These are phyloP conservation scores for Eupeodes corollae DNA, from an alignment of 1,140 invertebrate species.

Conservation along the genomic window DNA sequence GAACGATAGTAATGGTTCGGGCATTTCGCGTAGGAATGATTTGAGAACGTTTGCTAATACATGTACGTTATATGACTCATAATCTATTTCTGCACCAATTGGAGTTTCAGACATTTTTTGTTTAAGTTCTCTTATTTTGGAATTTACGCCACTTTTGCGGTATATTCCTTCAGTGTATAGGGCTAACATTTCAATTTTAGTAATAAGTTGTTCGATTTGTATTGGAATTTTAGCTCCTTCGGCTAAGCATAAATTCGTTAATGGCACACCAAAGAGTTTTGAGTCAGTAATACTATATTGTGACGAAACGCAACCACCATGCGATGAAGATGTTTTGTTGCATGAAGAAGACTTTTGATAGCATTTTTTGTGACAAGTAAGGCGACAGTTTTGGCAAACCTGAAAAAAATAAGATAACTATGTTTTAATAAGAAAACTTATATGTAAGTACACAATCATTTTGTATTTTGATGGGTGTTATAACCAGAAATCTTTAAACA, in stretches of 20 bases:
- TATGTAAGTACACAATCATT: too few species aligned
- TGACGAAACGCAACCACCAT: slow-evolving; percentile 3
- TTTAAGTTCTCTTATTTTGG: slow-evolving; percentile 63
- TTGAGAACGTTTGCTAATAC: slow-evolving; percentile 87
- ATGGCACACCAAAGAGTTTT: slow-evolving; percentile 60
- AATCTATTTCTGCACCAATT: slow-evolving; percentile 48
- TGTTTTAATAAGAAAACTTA: neutral
- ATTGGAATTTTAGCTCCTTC: slow-evolving; percentile 61
- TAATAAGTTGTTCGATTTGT: slow-evolving; percentile 77
- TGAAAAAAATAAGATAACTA: neutral
- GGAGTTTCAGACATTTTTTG: slow-evolving; percentile 61
- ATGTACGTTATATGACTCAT: slow-evolving; percentile 71
- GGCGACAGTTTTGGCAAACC: slow-evolving; percentile 70
- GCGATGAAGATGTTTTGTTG: slow-evolving; percentile 23
- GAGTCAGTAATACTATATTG: neutral
- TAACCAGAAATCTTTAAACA: too few species aligned
- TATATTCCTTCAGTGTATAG: slow-evolving; percentile 89
- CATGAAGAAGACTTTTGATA: slow-evolving; percentile 46
- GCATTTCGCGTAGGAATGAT: slow-evolving; percentile 82
- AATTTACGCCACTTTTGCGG: slow-evolving; percentile 79
- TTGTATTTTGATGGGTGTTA: too few species aligned
- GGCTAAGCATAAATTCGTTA: slow-evolving; percentile 59
- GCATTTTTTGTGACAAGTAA: slow-evolving; percentile 92
- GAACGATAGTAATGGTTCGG: slow-evolving; percentile 84
- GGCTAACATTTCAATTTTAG: slow-evolving; percentile 81